Evolutionary conservation across 2,113 vertebrate genomes (phyloP).

Genomic region (Aramus guarauna): DNA sequence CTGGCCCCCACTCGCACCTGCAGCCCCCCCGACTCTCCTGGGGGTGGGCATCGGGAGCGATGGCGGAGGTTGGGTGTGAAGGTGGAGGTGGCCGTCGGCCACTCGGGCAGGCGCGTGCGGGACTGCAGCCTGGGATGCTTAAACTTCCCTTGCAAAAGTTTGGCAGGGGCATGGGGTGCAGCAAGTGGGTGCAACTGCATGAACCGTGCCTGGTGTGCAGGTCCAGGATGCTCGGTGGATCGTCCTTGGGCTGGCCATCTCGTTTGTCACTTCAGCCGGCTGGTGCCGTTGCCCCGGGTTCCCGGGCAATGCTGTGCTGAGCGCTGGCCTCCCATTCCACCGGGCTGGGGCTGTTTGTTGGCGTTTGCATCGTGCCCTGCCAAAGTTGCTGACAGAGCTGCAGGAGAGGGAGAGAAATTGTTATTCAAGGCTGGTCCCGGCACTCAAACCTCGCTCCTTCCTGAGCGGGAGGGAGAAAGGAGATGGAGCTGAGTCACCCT

Average conservation of each 20-base stretch:
- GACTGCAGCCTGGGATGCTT: background rate
- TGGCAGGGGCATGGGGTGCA: background rate
- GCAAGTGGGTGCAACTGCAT: accelerated
- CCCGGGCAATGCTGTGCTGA: background rate
- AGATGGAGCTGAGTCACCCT: background rate
- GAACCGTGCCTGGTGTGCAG: accelerated
- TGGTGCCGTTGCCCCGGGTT: background rate
- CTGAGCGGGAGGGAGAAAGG: background rate
- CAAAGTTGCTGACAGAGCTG: background rate
- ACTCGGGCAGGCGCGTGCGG: background rate
- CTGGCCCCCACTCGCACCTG: background rate
- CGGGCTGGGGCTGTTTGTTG: background rate
- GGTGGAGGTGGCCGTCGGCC: background rate
- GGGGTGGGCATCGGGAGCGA: background rate
- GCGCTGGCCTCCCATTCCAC: background rate
- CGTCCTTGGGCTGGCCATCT: accelerated
- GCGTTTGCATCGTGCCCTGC: background rate
- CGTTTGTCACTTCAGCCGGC: accelerated
- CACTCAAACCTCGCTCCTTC: background rate
- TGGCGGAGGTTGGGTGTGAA: background rate
- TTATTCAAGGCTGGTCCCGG: background rate
- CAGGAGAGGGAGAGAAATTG: background rate
- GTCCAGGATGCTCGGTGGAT: accelerated
- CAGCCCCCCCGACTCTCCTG: background rate
- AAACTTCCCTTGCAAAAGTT: background rate